These are phyloP conservation scores for Corythoichthys intestinalis DNA, from an alignment of 2,113 vertebrate species.

Conservation along the genomic window DNA sequence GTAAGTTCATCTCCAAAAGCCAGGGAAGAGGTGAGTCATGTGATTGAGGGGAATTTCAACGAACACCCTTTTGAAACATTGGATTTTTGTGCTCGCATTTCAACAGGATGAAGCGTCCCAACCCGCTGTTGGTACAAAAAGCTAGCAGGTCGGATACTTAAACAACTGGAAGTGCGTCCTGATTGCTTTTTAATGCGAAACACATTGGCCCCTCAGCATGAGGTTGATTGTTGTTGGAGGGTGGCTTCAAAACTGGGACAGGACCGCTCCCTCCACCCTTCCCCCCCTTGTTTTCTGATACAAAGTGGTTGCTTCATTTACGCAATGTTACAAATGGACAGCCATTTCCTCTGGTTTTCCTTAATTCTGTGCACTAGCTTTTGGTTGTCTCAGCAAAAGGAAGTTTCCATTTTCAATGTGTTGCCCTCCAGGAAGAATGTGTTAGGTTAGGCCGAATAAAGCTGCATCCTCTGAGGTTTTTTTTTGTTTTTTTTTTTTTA, in stretches of 20 bases:
- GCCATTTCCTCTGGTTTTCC: constrained; percentile 9
- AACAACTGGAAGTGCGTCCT: constrained; percentile 23
- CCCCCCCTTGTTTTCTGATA: constrained; percentile 4
- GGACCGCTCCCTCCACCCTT: neutral
- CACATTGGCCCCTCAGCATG: constrained; percentile 46
- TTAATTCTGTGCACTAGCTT: constrained; percentile 26
- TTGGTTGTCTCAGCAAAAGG: constrained; percentile 39
- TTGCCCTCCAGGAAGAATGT: constrained; percentile 44
- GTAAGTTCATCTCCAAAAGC: neutral
- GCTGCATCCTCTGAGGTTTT: constrained; percentile 24
- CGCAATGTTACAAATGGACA: too few species aligned
- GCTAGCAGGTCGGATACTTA: constrained; percentile 18
- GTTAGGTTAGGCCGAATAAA: constrained; percentile 45
- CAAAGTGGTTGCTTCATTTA: too few species aligned
- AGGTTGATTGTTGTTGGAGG: constrained; percentile 37
- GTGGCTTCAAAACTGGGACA: constrained; percentile 18
- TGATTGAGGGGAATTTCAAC: constrained; percentile 21
- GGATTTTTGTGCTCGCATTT: constrained; percentile 14
- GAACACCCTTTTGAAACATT: constrained; percentile 37
- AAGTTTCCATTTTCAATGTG: constrained; percentile 52
- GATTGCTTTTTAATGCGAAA: constrained; percentile 54
- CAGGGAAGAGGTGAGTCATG: constrained; percentile 36
- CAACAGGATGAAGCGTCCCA: constrained; percentile 13
- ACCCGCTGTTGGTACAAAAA: constrained; percentile 32
- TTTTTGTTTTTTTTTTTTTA: neutral